Base-by-base conservation (phyloP, 1,140 invertebrate genomes). In the Aporrectodea caliginosa region DNA sequence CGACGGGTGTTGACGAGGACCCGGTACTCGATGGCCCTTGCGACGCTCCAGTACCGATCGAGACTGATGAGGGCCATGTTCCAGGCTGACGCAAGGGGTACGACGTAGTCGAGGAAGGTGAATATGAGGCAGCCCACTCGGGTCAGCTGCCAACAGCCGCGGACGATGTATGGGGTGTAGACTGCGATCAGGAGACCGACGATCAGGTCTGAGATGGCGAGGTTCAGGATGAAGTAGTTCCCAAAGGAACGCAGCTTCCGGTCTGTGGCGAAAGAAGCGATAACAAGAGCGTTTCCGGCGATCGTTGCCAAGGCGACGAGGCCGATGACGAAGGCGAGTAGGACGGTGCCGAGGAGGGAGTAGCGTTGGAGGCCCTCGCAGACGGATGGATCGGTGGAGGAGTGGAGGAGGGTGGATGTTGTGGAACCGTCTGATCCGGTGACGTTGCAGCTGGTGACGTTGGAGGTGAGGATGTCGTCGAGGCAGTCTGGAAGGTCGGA, bases 201-300 rank as follows among this genome's bases (percentile, higher is more conserved):
- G n/a, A 82, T 73, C 33, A 82, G 75, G 75, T 82, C 82, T 29
- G 82, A 75, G 35, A 82, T 81, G 22, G 80, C 78, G 22, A 82
- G 35, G 75, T 82, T 82, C 6, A 82, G 78, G n/a, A 82, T 82
- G 35, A 82, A 81, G 69, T 76, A 81, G 71, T 82, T 82, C 32
- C 80, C 78, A 73, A 81, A 81, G 33, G 69, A 75, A 30, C 82
- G 68, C 29, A 82, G 35, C 31, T 75, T 79, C 69, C 58, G 35
- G 35, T 82, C 80, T 14, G 77, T 73, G 29, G 78, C 69, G 71
- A 82, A 82, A 16, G 80, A 77, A 35, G 74, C 69, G 16, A 82
- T 79, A 29, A 82, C 82, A 69, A 82, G 78, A 14, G 71, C 68
- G 74, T 82, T 82, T 12, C 82, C 82, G 0, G 73, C 69, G 34